Conservation (phyloP, 1,140 invertebrate species). For the Ceratina australensis region DNA sequence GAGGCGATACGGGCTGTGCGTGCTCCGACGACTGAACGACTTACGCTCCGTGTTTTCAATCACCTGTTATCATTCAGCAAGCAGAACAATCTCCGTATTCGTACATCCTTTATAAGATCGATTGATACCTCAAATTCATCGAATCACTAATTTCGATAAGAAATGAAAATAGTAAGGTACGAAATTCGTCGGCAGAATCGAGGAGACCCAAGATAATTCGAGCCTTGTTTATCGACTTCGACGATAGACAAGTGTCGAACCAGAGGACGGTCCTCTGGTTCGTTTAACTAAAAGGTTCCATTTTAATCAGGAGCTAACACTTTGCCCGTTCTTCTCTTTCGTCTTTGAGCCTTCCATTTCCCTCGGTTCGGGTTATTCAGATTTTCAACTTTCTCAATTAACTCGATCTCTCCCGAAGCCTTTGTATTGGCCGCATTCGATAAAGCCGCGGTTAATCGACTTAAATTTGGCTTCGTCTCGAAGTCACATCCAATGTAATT, state of each 20-base stretch:
- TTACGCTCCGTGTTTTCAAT: constrained; percentile 17
- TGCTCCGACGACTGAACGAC: not conserved
- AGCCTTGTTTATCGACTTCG: not conserved
- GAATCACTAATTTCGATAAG: no score
- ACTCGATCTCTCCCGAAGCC: constrained; percentile 62
- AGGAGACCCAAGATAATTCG: not conserved
- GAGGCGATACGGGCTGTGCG: not conserved
- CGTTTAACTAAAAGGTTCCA: constrained; percentile 60
- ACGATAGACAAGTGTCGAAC: constrained; percentile 59
- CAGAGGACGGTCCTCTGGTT: constrained; percentile 57
- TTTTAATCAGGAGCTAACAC: constrained; percentile 47
- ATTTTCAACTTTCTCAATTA: constrained; percentile 75
- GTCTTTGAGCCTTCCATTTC: constrained; percentile 2
- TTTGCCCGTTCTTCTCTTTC: constrained; percentile 38
- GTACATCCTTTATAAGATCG: constrained; percentile 40
- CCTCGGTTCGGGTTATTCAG: constrained; percentile 69
- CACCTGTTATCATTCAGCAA: constrained; percentile 13
- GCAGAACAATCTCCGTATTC: constrained; percentile 53
- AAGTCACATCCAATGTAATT: not conserved
- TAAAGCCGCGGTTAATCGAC: constrained; percentile 45
- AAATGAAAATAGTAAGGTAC: not conserved
- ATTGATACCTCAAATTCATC: constrained; percentile 3
- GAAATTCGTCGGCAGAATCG: no score
- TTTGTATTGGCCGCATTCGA: constrained; percentile 57
- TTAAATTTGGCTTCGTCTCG: constrained; percentile 50